These are phyloP conservation scores for Unio pictorum DNA, from an alignment of 2,888 invertebrate species.

Conservation along the genomic window DNA sequence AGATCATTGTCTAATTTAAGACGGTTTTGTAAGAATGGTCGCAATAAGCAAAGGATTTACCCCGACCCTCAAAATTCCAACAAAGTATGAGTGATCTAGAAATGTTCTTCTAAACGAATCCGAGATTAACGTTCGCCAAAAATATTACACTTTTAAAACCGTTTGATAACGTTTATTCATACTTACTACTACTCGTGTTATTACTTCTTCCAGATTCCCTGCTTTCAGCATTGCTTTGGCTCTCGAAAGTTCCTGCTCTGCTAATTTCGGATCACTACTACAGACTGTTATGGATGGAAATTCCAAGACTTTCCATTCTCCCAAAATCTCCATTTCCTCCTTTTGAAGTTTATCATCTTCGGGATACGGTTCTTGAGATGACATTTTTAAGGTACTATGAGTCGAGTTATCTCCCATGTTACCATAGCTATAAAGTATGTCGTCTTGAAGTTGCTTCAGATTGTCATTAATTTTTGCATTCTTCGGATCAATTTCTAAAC, in stretches of 20 bases:
- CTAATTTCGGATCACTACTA: too few species aligned
- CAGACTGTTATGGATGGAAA: conserved; percentile 18
- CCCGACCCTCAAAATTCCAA: too few species aligned
- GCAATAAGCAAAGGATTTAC: too few species aligned
- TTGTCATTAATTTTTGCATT: conserved; percentile 33
- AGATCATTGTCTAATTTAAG: too few species aligned
- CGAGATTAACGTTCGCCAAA: too few species aligned
- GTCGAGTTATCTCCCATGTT: conserved; percentile 18
- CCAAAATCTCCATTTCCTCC: conserved; percentile 39
- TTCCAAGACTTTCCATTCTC: conserved; percentile 33
- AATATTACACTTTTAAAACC: too few species aligned
- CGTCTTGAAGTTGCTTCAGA: conserved; percentile 36
- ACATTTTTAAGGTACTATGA: conserved; percentile 43
- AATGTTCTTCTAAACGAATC: too few species aligned
- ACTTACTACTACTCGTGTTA: not conserved
- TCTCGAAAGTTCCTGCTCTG: too few species aligned
- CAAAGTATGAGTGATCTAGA: too few species aligned
- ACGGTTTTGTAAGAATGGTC: too few species aligned
- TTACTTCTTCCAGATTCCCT: too few species aligned
- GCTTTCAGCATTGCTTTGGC: too few species aligned
- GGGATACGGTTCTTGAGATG: conserved; percentile 45
- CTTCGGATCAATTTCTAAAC: conserved; percentile 40
- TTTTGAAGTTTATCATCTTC: conserved; percentile 42
- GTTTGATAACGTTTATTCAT: not conserved
- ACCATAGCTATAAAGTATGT: conserved; percentile 28